Evolutionary conservation across 2,797 vertebrate species (phyloP).

Genomic region (Chaunax sp.): DNA sequence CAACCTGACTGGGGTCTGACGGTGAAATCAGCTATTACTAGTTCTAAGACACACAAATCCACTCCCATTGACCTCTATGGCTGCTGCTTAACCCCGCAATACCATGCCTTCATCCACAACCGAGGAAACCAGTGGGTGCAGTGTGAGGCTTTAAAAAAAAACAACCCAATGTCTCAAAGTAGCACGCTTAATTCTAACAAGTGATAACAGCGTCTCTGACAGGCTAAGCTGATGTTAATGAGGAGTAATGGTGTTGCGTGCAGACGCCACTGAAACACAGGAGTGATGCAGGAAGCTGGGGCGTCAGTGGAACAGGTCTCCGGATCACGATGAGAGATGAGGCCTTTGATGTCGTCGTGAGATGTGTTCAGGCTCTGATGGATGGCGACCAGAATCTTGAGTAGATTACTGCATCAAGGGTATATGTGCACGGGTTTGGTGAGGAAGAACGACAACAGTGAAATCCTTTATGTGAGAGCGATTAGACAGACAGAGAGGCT

Average conservation of each 20-base stretch:
- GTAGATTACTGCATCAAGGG: constrained; percentile 47
- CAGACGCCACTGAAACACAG: constrained; percentile 14
- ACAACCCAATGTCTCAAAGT: constrained; percentile 29
- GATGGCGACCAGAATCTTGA: constrained; percentile 49
- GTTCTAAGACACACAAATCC: constrained; percentile 28
- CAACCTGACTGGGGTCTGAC: not conserved
- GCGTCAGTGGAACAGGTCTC: constrained; percentile 49
- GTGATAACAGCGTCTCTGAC: constrained; percentile 57
- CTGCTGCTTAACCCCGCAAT: constrained; percentile 41
- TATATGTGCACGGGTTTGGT: constrained; percentile 26
- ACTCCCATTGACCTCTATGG: constrained; percentile 30
- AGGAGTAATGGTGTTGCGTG: constrained; percentile 71
- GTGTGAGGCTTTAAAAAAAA: constrained; percentile 27
- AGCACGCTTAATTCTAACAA: constrained; percentile 56
- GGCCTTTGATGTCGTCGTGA: constrained; percentile 65
- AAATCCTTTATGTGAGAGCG: constrained; percentile 36
- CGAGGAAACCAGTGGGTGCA: not conserved
- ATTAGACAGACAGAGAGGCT: constrained; percentile 34
- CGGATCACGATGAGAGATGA: constrained; percentile 38
- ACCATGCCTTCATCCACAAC: constrained; percentile 43
- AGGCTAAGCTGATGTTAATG: constrained; percentile 70
- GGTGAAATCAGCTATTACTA: not conserved
- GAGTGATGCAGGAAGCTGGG: constrained; percentile 26
- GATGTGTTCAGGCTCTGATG: constrained; percentile 47
- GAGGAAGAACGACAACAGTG: constrained; percentile 26